Base-by-base conservation (phyloP, 2,113 vertebrate genomes). In the Eulacestoma nigropectus region DNA sequence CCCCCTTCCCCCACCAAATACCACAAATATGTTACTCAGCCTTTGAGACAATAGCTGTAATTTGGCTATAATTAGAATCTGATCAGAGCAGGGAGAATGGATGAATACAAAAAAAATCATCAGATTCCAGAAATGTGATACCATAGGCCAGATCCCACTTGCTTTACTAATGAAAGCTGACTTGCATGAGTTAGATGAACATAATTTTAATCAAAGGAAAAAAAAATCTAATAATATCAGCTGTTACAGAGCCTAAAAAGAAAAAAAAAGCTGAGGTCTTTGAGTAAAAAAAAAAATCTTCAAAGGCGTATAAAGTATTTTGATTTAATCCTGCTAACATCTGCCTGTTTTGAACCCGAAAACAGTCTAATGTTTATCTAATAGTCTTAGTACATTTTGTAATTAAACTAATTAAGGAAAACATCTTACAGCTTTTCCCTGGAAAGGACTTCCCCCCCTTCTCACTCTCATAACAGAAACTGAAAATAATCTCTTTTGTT, bases 361-460 rank as follows among this genome's bases (percentile, higher is more conserved):
- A 96, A 78, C 95, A 96, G 93, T 83, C 97, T 95, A 96, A 97
- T 94, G 86, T 96, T 97, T 94, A 89, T 87, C 89, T 96, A 96
- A 97, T 96, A 96, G 94, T 95, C 96, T 97, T 97, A 96, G 89
- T 93, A 63, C 91, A 94, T 94, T 96, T 93, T 96, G 92, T 96
- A 97, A 97, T 97, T 95, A 97, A 97, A 97, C 96, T 96, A 97
- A 97, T 97, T 97, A 97, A 92, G 87, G 89, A 97, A 95, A 96
- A 97, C 81, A 89, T 95, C 87, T 96, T 92, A 95, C 47, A 69
- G 91, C 83, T 97, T 96, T 95, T 89, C 92, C 77, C 74, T 86
- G 84, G 70, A 80, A 96, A 90, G 70, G 63, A 30, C 42, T 25
- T 30, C 50, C 42, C 70, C 55, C 22, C 33, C 79, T 78, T 91